phyloP scores from a whole-genome alignment of 2,113 vertebrate species.

The Phalacrocorax brasilianus region DNA sequence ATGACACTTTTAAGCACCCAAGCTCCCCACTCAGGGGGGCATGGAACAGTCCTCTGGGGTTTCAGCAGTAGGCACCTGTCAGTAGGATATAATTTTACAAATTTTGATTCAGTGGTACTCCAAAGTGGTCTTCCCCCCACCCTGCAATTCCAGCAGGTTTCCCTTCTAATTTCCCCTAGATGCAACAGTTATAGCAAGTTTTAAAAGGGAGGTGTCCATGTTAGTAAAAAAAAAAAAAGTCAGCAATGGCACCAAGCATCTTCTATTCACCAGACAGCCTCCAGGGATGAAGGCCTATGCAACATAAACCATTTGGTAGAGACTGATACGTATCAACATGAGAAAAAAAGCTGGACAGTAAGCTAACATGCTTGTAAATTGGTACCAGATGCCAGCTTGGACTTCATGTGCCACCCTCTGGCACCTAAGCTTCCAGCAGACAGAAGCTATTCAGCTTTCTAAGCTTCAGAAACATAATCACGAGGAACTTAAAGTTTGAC shows the following conservation, averaged over 20 bases:
- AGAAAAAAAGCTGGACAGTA: not conserved
- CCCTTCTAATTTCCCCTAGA: not conserved
- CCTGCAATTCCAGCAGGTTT: not conserved
- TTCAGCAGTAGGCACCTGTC: not conserved
- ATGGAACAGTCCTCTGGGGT: not conserved
- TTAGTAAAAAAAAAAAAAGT: not conserved
- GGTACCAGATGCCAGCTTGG: not conserved
- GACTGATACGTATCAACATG: not conserved
- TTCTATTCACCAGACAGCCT: not conserved
- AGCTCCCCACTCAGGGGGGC: not conserved
- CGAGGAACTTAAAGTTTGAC: not conserved
- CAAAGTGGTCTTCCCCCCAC: fast-evolving
- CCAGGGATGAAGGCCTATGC: not conserved
- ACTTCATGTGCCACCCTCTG: not conserved
- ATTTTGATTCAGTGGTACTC: not conserved
- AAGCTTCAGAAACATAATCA: not conserved
- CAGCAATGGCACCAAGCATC: not conserved
- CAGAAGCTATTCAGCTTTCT: not conserved
- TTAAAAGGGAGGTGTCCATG: not conserved
- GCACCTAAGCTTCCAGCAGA: not conserved
- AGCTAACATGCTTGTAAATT: not conserved
- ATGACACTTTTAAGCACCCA: not conserved
- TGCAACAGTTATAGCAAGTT: not conserved
- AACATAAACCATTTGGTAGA: not conserved
- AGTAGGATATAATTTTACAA: not conserved